Evolutionary conservation across 2,797 vertebrate genomes (phyloP), one percentile per base, ranked within the genome.

Genomic region (Kryptopterus vitreolus): DNA sequence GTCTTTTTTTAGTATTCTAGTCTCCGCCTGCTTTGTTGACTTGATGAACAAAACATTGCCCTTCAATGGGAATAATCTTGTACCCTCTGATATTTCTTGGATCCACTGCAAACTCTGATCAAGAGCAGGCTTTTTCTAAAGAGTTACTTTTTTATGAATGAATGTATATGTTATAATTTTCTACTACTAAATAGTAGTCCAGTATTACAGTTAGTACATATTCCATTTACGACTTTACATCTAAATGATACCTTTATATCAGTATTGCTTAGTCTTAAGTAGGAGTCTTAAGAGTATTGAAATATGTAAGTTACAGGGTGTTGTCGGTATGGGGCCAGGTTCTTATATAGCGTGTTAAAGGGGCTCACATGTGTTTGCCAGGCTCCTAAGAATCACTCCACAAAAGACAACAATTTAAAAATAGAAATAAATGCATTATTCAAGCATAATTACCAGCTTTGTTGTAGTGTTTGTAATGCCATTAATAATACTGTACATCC

Each of bases 401-500:
- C 76, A 63, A 63, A 77, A 87, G 88, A 84, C 81, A 90, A 86
- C 35, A 80, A 76, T 68, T 71, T 70, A 78, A 90, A 87, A 91
- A 88, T 87, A 86, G 78, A 76, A 83, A 87, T 89, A 87, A 92
- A 90, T 88, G 86, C 89, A 90, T 93, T 90, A 92, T 92, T 90
- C 89, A 87, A 77, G 77, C 76, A 92, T 91, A 92, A 94, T 93
- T 94, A 89, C 88, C 86, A 71, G 88, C 89, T 90, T 93, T 92
- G 92, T 92, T 85, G 88, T 85, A 87, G 85, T 91, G 87, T 91
- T 92, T 93, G 92, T 94, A 92, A 91, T 92, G 91, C 91, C 90
- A 93, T 94, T 95, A 94, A 94, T 93, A 93, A 91, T 89, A 90
- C 88, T 89, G 88, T 83, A 90, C 85, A 87, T 87, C 86, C 83